Evolutionary conservation across 53 echinoderm and acorn worm genomes (phyloP), one percentile per base, ranked within the genome.

Genomic region (Arbacia lixula): DNA sequence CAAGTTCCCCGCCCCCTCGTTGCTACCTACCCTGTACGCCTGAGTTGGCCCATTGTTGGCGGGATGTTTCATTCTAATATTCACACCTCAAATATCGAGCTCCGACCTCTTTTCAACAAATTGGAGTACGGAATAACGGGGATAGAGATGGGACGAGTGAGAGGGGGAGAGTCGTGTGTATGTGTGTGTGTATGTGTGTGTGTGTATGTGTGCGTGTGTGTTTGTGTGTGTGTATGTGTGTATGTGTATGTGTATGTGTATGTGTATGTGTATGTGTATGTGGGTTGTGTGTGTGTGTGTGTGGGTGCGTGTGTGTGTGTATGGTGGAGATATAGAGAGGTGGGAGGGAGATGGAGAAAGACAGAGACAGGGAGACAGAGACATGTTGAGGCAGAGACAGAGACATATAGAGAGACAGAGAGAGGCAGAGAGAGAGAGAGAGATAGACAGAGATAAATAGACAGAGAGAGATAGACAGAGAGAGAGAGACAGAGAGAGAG

Each of bases 241-340:
- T 2, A 38, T 30, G 31, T 61, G 61, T 61, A 53, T 49, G 42
- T 26, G 49, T 21, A 49, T 20, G 30, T 25, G 42, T 9, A 26
- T 9, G 12, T 72, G 2, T 38, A 8, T 72, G 38, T 72, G 43
- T 24, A 16, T 58, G 17, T 58, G 17, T 58, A 9, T 9, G 25
- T 16, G 25, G 19, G 30, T 3, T 69, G 69, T 22, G 69, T 42
- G 41, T 69, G n/a, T 22, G 69, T 38, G 69, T 3, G 69, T 67
- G 39, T 2, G 6, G 14, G 27, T 32, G 0, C 38, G 36, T 17
- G 36, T 2, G 66, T 30, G 31, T 61, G 61, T 61, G 12, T 61
- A 26, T 6, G 56, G 29, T 61, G 9, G 61, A 6, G 22, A 8
- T 46, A 8, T 10, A 46, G 14, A 46, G 49, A 10, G 8, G 14